Evolutionary conservation across 1,140 invertebrate species (phyloP).

Genomic region (Rhyzopertha dominica): DNA sequence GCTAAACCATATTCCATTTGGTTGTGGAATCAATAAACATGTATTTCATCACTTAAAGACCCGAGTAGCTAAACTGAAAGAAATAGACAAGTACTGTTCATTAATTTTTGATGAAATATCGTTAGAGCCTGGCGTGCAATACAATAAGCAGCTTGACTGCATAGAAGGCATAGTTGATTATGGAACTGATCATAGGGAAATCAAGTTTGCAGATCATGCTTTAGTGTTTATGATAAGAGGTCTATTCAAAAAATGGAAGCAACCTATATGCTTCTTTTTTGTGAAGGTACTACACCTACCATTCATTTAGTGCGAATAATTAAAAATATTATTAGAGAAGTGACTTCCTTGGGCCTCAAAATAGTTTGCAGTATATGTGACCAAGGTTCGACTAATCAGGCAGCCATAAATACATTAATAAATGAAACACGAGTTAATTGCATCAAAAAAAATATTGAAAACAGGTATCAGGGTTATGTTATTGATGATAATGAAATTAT

Average conservation of each 20-base stretch:
- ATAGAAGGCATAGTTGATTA: too few species aligned
- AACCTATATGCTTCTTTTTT: conserved; percentile 12
- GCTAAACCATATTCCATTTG: too few species aligned
- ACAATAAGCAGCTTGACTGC: too few species aligned
- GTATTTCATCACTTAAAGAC: too few species aligned
- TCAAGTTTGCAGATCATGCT: conserved; percentile 13
- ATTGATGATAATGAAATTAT: conserved; percentile 17
- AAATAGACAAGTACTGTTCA: too few species aligned
- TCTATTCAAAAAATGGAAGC: conserved; percentile 10
- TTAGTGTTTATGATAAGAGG: conserved; percentile 10
- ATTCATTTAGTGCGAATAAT: conserved; percentile 4
- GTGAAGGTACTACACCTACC: conserved; percentile 5
- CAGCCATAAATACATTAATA: conserved; percentile 11
- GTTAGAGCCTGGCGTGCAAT: too few species aligned
- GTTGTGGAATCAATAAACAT: too few species aligned
- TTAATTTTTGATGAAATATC: too few species aligned
- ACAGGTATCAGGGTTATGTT: conserved; percentile 14
- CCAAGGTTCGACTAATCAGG: conserved; percentile 11
- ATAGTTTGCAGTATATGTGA: conserved; percentile 11
- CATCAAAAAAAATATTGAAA: background rate
- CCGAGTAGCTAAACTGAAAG: too few species aligned
- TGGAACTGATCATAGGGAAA: too few species aligned
- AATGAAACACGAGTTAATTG: conserved; percentile 1
- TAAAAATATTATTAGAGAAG: conserved; percentile 10
- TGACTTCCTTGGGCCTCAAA: conserved; percentile 12